Base-by-base conservation (phyloP, 1,140 invertebrate genomes). In the Drosophila sturtevanti region DNA sequence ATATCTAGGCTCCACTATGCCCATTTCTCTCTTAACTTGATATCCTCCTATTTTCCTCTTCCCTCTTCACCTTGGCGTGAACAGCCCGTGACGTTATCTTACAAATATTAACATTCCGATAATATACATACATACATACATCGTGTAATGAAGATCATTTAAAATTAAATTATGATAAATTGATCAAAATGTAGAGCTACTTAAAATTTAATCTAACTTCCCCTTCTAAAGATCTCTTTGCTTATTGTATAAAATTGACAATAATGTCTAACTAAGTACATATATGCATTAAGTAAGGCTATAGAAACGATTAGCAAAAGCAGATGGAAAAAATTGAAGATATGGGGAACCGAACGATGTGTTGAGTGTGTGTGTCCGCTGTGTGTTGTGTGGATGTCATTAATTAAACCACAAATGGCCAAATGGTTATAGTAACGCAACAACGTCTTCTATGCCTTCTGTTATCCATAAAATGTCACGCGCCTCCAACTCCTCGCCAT, bases 401-500 rank as follows among this genome's bases (percentile, higher is more conserved):
- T 87, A 86, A 86, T 87, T 86, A 87, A 86, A 79, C 81, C 81
- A 59, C 81, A 86, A 86, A 86, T 86, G 82, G 82, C 41, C 69
- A 68, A 70, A 74, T 55, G 67, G 61, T 37, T 61, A 66, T 77
- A 18, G 16, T 9, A 10, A 10, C 44, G 44, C 62, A 64, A 61
- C 78, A 64, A 61, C 78, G 64, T 67, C 73, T 55, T 61, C 38
- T 1, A 31, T 59, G 82, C 84, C 82, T 86, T 72, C 64, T 87
- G 81, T 80, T 73, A 66, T 62, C 79, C 79, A 87, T 86, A 86
- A 86, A 86, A 75, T 86, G 76, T 69, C 63, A 78, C 60, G 37
- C 59, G 48, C 38, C 62, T 55, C 16, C 44, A 4, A 54, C 34
- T 3, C 16, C 16, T 24, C 16, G 59, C 44, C n/a, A 35, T 56